Evolutionary conservation across 2,113 vertebrate genomes (phyloP).

Genomic region (Gambusia holbrooki): DNA sequence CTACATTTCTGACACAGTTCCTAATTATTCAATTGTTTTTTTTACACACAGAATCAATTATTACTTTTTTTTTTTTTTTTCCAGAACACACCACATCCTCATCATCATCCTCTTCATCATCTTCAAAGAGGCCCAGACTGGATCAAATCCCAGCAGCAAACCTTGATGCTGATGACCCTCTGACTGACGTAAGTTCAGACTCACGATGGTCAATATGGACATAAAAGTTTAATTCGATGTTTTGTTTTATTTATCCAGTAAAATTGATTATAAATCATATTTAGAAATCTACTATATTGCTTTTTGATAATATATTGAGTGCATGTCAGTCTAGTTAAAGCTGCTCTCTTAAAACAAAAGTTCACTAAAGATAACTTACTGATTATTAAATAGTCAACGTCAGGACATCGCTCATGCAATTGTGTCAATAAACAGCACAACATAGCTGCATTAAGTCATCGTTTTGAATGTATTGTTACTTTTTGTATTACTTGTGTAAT

Average conservation of each 20-base stretch:
- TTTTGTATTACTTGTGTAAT: too few relatives aligned
- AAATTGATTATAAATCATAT: neutral
- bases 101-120: conserved; percentile 83
- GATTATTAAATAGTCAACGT: too few relatives aligned
- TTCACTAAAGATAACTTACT: neutral
- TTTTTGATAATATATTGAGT: neutral
- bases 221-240: neutral
- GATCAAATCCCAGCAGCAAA: conserved; percentile 98
- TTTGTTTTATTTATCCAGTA: neutral
- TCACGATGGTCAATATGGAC: neutral
- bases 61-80: conserved; percentile 5
- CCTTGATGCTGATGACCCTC: conserved; percentile 95
- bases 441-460: too few relatives aligned
- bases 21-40: neutral
- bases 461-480: too few relatives aligned
- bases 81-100: conserved; percentile 94
- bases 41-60: neutral
- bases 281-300: neutral
- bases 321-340: neutral
- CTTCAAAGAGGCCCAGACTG: conserved; percentile 94
- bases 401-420: too few relatives aligned
- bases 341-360: neutral
- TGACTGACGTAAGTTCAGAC: conserved; percentile 89
- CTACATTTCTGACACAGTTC: neutral
- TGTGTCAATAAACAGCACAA: too few relatives aligned